These are phyloP conservation scores for Rhopalosiphum maidis DNA, from an alignment of 1,140 invertebrate species.

Conservation along the genomic window DNA sequence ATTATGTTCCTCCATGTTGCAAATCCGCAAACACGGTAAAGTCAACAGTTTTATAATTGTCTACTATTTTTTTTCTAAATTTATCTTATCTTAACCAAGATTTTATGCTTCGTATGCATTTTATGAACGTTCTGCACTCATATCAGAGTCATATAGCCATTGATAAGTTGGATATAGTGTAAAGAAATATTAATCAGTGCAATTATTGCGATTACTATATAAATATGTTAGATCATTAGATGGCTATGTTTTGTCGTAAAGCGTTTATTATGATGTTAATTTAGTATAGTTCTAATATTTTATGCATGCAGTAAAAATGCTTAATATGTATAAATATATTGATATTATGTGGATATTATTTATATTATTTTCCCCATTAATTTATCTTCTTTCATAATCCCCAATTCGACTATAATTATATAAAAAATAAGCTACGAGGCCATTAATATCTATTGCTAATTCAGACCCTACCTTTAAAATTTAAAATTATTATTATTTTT, in stretches of 20 bases:
- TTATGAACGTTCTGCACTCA: background rate
- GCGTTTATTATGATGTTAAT: background rate
- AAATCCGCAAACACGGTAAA: background rate
- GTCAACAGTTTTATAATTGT: background rate
- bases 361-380: background rate
- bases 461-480: background rate
- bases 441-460: background rate
- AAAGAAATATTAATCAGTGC: background rate
- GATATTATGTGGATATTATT: background rate
- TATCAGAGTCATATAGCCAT: background rate
- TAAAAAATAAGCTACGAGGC: background rate
- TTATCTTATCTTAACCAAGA: background rate
- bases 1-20: background rate
- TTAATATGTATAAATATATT: background rate
- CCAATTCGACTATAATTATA: background rate
- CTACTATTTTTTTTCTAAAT: background rate
- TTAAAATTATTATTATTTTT: background rate
- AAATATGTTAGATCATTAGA: background rate
- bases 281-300: background rate
- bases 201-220: background rate
- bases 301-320: background rate
- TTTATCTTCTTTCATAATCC: background rate
- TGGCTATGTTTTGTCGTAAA: background rate
- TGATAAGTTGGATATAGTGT: background rate
- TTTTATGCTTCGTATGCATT: background rate